These are phyloP conservation scores for Callipepla squamata DNA, from an alignment of 2,113 vertebrate species.

Conservation along the genomic window DNA sequence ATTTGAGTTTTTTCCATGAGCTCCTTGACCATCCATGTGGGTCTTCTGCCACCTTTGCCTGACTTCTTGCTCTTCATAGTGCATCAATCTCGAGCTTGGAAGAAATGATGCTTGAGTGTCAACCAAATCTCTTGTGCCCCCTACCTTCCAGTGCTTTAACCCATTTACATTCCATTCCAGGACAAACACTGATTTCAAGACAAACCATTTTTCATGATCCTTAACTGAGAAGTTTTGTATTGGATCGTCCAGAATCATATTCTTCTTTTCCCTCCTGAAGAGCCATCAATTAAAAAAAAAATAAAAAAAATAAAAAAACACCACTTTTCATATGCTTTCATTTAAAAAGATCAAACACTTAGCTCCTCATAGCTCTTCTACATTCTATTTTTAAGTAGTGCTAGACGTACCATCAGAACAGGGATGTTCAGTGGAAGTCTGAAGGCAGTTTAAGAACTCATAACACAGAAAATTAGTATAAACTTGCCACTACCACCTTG, in stretches of 20 bases:
- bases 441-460: neutral
- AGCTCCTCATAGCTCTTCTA: neutral
- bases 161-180: neutral
- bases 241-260: neutral
- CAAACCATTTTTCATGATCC: fast-evolving
- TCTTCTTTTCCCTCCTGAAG: neutral
- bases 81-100: neutral
- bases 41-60: neutral
- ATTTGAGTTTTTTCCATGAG: neutral
- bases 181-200: neutral
- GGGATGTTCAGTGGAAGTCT: neutral
- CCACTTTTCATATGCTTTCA: fast-evolving
- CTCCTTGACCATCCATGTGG: neutral
- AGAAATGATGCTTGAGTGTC: neutral
- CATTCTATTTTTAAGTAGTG: neutral
- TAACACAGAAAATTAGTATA: neutral
- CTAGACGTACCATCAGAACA: neutral
- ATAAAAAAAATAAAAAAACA: neutral
- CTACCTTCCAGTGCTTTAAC: neutral
- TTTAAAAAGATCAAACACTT: neutral
- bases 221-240: fast-evolving
- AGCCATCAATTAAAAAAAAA: neutral
- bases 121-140: neutral
- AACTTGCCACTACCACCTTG: neutral
- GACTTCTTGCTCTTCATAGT: neutral